Percentiles rank a stretch among this genome's conserved stretches.
phyloP scores from a whole-genome alignment of 2,797 vertebrate genomes.

The Scolopax rusticola region DNA sequence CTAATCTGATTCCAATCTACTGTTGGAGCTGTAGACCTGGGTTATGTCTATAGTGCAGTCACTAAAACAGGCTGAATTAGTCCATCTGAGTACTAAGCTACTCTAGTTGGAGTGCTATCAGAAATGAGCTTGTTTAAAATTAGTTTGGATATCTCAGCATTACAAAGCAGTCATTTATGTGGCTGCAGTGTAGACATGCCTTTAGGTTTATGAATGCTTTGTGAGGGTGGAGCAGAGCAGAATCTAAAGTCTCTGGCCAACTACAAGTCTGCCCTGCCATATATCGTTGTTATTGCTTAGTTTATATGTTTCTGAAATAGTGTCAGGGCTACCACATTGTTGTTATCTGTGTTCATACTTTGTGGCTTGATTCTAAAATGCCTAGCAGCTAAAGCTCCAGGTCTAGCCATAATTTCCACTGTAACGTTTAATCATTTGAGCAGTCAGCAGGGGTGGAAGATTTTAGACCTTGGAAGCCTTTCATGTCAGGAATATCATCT shows the following conservation, averaged over 20 bases:
- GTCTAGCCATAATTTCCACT: not conserved
- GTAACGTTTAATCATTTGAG: not conserved
- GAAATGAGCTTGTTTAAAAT: slow-evolving; percentile 49
- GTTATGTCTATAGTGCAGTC: slow-evolving; percentile 18
- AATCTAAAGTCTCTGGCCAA: not conserved
- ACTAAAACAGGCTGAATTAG: slow-evolving; percentile 25
- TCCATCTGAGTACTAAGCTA: not conserved
- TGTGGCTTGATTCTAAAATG: not conserved
- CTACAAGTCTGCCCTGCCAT: slow-evolving; percentile 4
- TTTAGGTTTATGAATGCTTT: slow-evolving; percentile 47
- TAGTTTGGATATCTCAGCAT: slow-evolving; percentile 24
- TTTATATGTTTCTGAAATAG: not conserved
- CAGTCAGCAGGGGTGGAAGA: not conserved
- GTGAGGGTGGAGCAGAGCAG: slow-evolving; percentile 35
- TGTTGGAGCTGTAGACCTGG: slow-evolving; percentile 34
- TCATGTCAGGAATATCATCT: not conserved
- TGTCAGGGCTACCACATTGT: not conserved
- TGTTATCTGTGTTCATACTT: not conserved
- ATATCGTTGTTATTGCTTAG: not conserved
- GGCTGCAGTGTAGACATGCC: slow-evolving; percentile 20
- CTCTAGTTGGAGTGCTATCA: slow-evolving; percentile 39
- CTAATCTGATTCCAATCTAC: slow-evolving; percentile 65
- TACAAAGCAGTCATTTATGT: slow-evolving; percentile 48
- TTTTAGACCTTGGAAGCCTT: not conserved
- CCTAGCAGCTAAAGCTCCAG: not conserved